phyloP scores from a whole-genome alignment of 1,140 invertebrate species.

The Coptotermes formosanus region DNA sequence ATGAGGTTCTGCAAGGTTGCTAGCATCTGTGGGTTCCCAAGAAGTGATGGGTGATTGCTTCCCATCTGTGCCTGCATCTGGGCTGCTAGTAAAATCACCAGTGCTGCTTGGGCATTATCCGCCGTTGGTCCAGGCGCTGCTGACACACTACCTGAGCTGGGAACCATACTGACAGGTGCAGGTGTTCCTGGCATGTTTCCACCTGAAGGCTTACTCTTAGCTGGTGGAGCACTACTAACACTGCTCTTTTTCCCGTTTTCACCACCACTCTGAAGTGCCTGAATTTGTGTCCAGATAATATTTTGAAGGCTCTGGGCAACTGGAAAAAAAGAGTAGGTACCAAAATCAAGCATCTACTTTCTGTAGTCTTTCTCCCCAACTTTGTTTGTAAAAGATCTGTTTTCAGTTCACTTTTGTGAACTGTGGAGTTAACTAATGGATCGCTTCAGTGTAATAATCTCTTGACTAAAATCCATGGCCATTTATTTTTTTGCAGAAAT shows the following conservation, averaged over 20 bases:
- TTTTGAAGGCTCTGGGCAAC: conserved; percentile 54
- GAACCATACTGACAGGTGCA: too few species aligned
- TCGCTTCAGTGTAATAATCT: too few species aligned
- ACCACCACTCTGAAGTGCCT: conserved; percentile 42
- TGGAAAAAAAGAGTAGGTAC: conserved; percentile 39
- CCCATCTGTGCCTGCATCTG: conserved; percentile 42
- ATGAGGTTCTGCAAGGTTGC: conserved; percentile 42
- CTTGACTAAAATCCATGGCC: too few species aligned
- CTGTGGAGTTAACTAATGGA: too few species aligned
- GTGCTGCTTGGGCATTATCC: conserved; percentile 34
- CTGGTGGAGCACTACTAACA: conserved; percentile 10
- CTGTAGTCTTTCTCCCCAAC: too few species aligned
- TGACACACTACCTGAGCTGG: not conserved
- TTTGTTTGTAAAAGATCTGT: too few species aligned
- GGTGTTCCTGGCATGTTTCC: not conserved
- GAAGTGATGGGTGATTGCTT: conserved; percentile 37
- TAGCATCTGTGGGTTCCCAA: conserved; percentile 43
- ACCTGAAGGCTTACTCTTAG: conserved; percentile 18
- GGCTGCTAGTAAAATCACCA: conserved; percentile 44
- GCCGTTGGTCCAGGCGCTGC: not conserved
- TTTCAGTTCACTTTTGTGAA: too few species aligned
- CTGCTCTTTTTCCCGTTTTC: conserved; percentile 29
- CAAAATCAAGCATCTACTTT: too few species aligned
- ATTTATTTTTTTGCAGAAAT: too few species aligned
- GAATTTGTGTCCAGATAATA: conserved; percentile 50